Evolutionary conservation across 2,113 vertebrate genomes (phyloP), one percentile per base, ranked within the genome.

Genomic region (Phalacrocorax aristotelis): DNA sequence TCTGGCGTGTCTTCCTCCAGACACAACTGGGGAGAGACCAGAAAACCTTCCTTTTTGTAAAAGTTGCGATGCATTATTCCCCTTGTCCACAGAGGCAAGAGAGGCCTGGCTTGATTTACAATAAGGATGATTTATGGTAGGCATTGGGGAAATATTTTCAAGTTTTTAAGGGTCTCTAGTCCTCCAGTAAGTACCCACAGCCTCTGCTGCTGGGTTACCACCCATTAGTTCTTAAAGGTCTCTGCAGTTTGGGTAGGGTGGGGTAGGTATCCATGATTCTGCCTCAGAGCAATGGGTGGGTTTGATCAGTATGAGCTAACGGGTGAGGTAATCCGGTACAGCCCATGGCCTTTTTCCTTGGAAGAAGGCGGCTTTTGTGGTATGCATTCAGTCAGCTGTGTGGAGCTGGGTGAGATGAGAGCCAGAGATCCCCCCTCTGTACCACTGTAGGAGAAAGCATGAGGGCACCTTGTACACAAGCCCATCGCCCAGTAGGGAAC

Each of bases 231-330:
- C 76, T 82, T 82, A 51, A 49, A 94, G 87, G 42, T 29, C 23
- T 69, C 58, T 2, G 7, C 22, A 40, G 9, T 10, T n/a, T 0
- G 1, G 46, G 34, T 61, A 84, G 90, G 81, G 48, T 82, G 84
- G 61, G 15, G 61, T 52, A 82, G 20, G 74, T 46, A 54, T 58
- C 46, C 78, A 58, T 46, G 40, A 87, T 87, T 19, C 77, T 74
- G 46, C 34, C 83, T 66, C 84, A 79, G 72, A 89, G 81, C 30
- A 62, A 62, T 0, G 1, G 30, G 46, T 91, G 82, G 52, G 61
- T 95, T 94, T 76, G 81, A 48, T 85, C 90, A 95, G 69, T 21
- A 57, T 93, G 81, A 96, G 65, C 77, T 97, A 82, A 94, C 81
- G 2, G 0, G 13, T 93, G 93, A 93, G 46, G 49, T 80, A 92